Conservation (phyloP, 2,888 invertebrate species). For the Tachina grossa region DNA sequence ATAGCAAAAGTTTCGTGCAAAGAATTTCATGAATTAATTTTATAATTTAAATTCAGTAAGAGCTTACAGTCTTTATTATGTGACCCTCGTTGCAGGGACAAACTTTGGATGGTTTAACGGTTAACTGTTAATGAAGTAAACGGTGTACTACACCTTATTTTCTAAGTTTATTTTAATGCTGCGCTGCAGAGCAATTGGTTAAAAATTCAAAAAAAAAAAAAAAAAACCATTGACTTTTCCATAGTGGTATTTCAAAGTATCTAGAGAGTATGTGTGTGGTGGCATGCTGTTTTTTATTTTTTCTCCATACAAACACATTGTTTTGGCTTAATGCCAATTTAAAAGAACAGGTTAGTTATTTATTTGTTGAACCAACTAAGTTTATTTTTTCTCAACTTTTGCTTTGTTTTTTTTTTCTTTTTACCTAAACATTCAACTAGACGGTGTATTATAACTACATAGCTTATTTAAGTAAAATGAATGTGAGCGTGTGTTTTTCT, state of each 20-base stretch:
- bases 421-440: conserved; percentile 1
- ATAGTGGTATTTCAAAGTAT: conserved; percentile 21
- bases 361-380: conserved; percentile 44
- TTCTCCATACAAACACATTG: conserved; percentile 29
- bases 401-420: conserved; percentile 1
- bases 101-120: conserved; percentile 5
- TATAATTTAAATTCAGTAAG: no score
- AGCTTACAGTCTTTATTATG: neutral
- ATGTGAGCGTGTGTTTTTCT: neutral
- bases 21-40: no score
- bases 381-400: neutral
- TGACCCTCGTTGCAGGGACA: conserved; percentile 14
- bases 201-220: conserved; percentile 29
- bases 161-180: conserved; percentile 37
- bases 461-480: conserved; percentile 25
- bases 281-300: conserved; percentile 27
- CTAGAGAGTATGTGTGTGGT: neutral
- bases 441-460: conserved; percentile 10
- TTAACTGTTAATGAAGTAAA: conserved; percentile 51
- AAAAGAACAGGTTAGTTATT: conserved; percentile 69
- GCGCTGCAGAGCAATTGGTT: neutral
- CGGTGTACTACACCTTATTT: conserved; percentile 60
- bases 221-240: conserved; percentile 47
- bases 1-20: no score
- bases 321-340: conserved; percentile 70